Base-by-base conservation (phyloP, 1,140 invertebrate species). In the Nomia melanderi region DNA sequence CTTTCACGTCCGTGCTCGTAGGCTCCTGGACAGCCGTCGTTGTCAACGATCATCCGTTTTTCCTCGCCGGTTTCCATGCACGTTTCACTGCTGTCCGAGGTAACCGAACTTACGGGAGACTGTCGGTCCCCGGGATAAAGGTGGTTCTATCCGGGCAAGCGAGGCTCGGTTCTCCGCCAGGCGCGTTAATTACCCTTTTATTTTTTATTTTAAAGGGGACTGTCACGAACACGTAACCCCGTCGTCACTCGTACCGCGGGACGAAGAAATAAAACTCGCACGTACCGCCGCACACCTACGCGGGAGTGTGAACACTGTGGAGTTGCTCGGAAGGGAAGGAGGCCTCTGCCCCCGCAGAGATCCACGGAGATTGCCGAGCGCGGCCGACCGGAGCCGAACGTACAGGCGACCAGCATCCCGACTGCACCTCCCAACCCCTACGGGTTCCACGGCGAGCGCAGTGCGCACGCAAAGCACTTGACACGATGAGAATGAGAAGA, bases 261-360 rank as follows among this genome's bases (percentile, higher is more conserved):
- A 69, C 73, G 53, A 76, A 47, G 39, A 59, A 59, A 50, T 36
- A 76, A 59, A 69, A 76, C 20, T 57, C 72, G 31, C 41, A 69
- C 47, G 47, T 62, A 47, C 83, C 66, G 47, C 59, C 82, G 83
- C 83, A 83, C 83, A 63, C 82, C 59, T 80, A 83, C 81, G 78
- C 83, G 83, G 79, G 75, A 85, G 82, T 84, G 79, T 84, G 83
- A 84, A 84, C 62, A 80, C 82, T 79, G 82, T 69, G 59, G 82
- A 71, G 66, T 75, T 66, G 65, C 56, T 77, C 75, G 70, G 62
- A 66, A 87, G 81, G 66, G 76, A 83, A 86, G 84, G 87, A 88
- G 86, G 84, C 83, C 87, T 86, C 80, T 89, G 88, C 88, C 88
- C 88, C 88, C 88, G 88, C 88, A 88, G 87, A 89, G 88, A 87